Percentiles rank a stretch among this genome's conserved stretches.
Evolutionary conservation across 1,140 invertebrate species (phyloP).

Genomic region (Dreissena polymorpha): DNA sequence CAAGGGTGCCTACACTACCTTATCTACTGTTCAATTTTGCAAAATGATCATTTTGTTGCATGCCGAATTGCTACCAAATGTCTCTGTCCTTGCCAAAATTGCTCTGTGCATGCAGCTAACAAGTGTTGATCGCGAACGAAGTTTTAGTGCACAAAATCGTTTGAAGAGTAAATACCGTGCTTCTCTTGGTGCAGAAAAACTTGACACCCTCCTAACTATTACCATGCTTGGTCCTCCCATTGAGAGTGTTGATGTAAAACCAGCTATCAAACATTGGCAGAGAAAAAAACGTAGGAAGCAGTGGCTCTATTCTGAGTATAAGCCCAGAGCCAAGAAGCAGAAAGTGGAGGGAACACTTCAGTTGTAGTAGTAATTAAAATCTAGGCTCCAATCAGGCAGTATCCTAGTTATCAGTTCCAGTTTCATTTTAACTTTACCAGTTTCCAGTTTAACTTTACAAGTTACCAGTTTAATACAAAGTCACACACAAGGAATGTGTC

Average conservation of each 20-base stretch:
- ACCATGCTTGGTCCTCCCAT: slow-evolving; percentile 1
- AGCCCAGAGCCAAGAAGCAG: slow-evolving; percentile 20
- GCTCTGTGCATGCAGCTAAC: slow-evolving; percentile 27
- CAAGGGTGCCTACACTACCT: too few relatives aligned
- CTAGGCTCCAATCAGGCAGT: not conserved
- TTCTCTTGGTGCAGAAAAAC: slow-evolving; percentile 11
- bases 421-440: too few relatives aligned
- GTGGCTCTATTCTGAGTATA: slow-evolving; percentile 12
- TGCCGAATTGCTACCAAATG: not conserved
- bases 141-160: slow-evolving; percentile 33
- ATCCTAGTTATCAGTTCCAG: not conserved
- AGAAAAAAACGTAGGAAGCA: slow-evolving; percentile 21
- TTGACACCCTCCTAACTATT: slow-evolving; percentile 19
- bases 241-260: not conserved
- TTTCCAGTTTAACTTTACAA: too few relatives aligned
- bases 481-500: too few relatives aligned
- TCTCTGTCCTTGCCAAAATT: slow-evolving; percentile 25
- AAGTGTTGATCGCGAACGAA: slow-evolving; percentile 47
- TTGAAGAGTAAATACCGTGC: slow-evolving; percentile 9
- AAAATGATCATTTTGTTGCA: slow-evolving; percentile 11
- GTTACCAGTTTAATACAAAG: too few relatives aligned
- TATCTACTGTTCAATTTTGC: not conserved
- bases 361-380: not conserved
- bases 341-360: not conserved
- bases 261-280: slow-evolving; percentile 11